phyloP scores from a whole-genome alignment of 2,113 vertebrate genomes.

The Ceyx margarethae region DNA sequence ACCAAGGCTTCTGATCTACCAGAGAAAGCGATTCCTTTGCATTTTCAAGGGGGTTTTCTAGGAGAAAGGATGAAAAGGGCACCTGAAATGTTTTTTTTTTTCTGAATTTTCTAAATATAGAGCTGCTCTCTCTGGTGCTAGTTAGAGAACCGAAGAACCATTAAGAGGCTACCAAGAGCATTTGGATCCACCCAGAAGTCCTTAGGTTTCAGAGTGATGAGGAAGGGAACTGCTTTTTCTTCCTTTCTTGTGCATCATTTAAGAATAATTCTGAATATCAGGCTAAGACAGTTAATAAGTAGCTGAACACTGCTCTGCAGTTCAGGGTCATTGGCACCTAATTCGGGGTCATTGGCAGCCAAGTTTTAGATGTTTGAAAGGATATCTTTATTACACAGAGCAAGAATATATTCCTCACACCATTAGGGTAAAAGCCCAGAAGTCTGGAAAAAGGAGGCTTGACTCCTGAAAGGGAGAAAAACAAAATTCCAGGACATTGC shows the following conservation, averaged over 20 bases:
- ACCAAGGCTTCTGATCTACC: background rate
- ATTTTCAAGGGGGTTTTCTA: background rate
- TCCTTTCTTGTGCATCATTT: accelerated
- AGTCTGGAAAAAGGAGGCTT: background rate
- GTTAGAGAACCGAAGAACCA: background rate
- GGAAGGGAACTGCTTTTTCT: background rate
- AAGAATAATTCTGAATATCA: background rate
- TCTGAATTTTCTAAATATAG: background rate
- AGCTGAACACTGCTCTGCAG: background rate
- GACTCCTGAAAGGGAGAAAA: background rate
- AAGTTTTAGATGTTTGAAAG: background rate
- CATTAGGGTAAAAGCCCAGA: background rate
- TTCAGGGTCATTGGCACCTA: background rate
- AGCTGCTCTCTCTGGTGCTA: background rate
- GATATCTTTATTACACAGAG: background rate
- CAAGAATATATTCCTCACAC: background rate
- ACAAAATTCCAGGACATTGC: background rate
- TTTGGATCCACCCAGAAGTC: background rate
- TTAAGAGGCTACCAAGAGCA: background rate
- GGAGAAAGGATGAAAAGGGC: background rate
- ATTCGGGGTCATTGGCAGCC: background rate
- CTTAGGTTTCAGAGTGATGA: background rate
- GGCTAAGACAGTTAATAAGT: background rate
- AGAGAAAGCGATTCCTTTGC: background rate
- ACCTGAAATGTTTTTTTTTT: background rate